These are phyloP conservation scores for Cariama cristata DNA, from an alignment of 2,113 vertebrate genomes.

Conservation along the genomic window DNA sequence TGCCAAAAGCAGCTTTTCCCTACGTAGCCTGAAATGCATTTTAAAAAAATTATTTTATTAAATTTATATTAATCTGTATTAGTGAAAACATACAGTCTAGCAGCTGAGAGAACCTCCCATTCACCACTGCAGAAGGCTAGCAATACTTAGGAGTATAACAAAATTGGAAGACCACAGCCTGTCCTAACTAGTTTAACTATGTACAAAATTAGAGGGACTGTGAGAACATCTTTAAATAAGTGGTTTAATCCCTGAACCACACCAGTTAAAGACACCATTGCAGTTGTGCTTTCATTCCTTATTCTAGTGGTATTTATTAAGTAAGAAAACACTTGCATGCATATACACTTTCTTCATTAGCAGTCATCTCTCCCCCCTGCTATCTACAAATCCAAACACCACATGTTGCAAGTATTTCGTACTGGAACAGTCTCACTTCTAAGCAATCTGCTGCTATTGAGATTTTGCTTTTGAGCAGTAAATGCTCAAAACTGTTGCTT, in stretches of 20 bases:
- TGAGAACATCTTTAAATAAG: neutral
- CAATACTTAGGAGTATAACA: neutral
- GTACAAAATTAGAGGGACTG: neutral
- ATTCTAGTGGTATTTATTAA: neutral
- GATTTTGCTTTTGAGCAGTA: slow-evolving; percentile 29
- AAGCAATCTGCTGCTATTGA: slow-evolving; percentile 7
- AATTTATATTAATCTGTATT: neutral
- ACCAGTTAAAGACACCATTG: neutral
- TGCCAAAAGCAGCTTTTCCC: neutral
- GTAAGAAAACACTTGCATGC: neutral
- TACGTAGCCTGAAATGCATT: neutral
- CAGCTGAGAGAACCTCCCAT: neutral
- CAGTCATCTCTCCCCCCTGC: neutral
- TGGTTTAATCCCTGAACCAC: neutral
- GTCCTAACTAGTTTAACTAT: neutral
- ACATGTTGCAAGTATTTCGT: neutral
- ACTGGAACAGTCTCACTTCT: neutral
- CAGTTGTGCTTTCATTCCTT: neutral
- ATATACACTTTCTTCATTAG: slow-evolving; percentile 9
- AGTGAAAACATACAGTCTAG: neutral
- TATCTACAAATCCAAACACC: slow-evolving; percentile 2
- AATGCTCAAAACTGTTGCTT: slow-evolving; percentile 2
- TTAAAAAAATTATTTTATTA: neutral
- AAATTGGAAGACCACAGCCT: neutral
- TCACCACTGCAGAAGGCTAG: neutral